Conservation (phyloP, 2,797 vertebrate genomes). For the Coccyzus lansbergi region DNA sequence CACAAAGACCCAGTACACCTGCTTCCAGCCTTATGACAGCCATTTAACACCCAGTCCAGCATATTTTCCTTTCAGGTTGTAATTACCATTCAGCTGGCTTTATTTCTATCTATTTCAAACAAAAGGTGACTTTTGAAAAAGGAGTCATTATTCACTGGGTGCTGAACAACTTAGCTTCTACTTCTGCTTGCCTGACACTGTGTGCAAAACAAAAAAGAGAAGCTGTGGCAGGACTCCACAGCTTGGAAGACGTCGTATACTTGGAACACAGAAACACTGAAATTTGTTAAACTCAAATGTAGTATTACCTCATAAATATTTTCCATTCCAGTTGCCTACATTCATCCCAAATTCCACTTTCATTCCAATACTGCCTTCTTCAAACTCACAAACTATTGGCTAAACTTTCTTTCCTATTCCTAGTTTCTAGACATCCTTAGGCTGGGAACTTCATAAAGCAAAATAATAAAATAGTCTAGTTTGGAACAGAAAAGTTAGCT, state of each 20-base stretch:
- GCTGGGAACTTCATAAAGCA: background rate
- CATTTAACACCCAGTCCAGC: background rate
- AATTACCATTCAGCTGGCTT: conserved; percentile 27
- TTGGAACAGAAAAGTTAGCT: background rate
- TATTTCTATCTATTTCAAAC: background rate
- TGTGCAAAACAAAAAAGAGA: background rate
- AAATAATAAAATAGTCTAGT: background rate
- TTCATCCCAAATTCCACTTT: background rate
- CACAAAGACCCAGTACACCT: background rate
- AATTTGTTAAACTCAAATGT: background rate
- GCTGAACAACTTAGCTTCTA: background rate
- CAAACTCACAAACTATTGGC: background rate
- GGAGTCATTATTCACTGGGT: background rate
- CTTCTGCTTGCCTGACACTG: background rate
- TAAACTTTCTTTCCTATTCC: background rate
- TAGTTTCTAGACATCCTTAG: background rate
- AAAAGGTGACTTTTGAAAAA: background rate
- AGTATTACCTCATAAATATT: background rate
- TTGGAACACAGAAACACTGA: background rate
- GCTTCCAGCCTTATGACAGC: background rate
- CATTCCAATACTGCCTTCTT: background rate
- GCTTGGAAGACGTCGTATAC: background rate
- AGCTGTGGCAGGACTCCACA: background rate
- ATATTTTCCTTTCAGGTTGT: conserved; percentile 7
- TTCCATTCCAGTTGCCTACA: background rate